Conservation (phyloP, 2,888 invertebrate species). For the Sinotaia quadrata region DNA sequence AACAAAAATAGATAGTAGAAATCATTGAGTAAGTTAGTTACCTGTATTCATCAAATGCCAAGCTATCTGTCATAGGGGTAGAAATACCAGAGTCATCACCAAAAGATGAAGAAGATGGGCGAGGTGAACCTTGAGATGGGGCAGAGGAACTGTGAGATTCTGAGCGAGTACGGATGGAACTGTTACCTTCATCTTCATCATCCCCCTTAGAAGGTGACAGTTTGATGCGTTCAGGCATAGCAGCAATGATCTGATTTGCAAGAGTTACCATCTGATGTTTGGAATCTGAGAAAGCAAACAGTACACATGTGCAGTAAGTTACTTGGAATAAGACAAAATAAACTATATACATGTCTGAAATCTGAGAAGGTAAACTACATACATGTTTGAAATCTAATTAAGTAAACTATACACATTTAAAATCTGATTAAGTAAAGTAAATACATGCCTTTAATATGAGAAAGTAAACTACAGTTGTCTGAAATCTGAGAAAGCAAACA, state of each 20-base stretch:
- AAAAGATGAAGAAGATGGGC: slow-evolving; percentile 70
- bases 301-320: neutral
- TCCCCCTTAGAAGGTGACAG: slow-evolving; percentile 74
- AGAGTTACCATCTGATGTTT: slow-evolving; percentile 78
- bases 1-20: too few relatives aligned
- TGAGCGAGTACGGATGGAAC: slow-evolving; percentile 73
- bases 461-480: too few relatives aligned
- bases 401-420: neutral
- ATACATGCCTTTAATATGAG: too few relatives aligned
- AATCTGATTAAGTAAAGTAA: too few relatives aligned
- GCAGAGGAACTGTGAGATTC: slow-evolving; percentile 81
- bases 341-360: too few relatives aligned
- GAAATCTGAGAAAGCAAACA: too few relatives aligned
- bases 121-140: slow-evolving; percentile 62
- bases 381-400: neutral
- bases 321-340: too few relatives aligned
- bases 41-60: slow-evolving; percentile 70
- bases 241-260: slow-evolving; percentile 98
- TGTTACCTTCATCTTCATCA: slow-evolving; percentile 44
- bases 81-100: slow-evolving; percentile 70
- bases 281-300: slow-evolving; percentile 26
- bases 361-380: too few relatives aligned
- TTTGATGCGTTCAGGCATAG: slow-evolving; percentile 98
- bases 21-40: too few relatives aligned
- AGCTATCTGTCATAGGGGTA: slow-evolving; percentile 68